phyloP scores from a whole-genome alignment of 2,797 vertebrate species.

The Hyperoplus immaculatus region DNA sequence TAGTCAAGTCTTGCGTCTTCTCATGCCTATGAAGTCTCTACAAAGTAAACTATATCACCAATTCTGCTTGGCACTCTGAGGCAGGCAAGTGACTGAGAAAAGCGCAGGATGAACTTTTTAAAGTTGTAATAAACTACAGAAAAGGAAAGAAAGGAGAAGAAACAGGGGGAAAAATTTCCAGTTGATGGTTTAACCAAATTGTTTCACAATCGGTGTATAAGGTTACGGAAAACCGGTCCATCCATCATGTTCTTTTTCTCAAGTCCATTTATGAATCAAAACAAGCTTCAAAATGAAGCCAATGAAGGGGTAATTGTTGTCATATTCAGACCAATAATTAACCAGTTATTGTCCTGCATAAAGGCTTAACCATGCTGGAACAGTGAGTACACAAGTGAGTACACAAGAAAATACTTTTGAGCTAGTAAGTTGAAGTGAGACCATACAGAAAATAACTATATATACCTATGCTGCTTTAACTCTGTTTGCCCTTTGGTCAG shows the following conservation, averaged over 20 bases:
- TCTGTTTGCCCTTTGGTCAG: too few species aligned
- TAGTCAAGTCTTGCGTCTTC: constrained; percentile 15
- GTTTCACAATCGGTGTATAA: too few species aligned
- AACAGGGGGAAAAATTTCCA: too few species aligned
- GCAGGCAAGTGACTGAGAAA: constrained; percentile 20
- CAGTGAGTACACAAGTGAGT: background rate
- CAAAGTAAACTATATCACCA: constrained; percentile 21
- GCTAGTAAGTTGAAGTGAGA: too few species aligned
- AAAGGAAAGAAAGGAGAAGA: too few species aligned
- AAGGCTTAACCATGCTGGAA: background rate
- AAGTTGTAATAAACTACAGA: constrained; percentile 22
- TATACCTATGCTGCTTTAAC: too few species aligned
- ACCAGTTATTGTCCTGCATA: background rate
- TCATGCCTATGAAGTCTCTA: constrained; percentile 38
- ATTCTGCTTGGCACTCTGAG: constrained; percentile 18
- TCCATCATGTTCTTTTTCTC: too few species aligned
- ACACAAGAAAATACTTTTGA: too few species aligned
- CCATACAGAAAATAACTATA: too few species aligned
- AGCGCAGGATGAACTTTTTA: constrained; percentile 26
- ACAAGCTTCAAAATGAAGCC: background rate
- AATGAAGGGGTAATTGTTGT: background rate
- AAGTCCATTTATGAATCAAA: too few species aligned
- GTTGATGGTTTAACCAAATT: too few species aligned
- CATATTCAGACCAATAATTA: background rate
- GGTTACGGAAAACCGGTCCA: too few species aligned